Base-by-base conservation (phyloP, 2,113 vertebrate genomes). In the Percopsis transmontana region DNA sequence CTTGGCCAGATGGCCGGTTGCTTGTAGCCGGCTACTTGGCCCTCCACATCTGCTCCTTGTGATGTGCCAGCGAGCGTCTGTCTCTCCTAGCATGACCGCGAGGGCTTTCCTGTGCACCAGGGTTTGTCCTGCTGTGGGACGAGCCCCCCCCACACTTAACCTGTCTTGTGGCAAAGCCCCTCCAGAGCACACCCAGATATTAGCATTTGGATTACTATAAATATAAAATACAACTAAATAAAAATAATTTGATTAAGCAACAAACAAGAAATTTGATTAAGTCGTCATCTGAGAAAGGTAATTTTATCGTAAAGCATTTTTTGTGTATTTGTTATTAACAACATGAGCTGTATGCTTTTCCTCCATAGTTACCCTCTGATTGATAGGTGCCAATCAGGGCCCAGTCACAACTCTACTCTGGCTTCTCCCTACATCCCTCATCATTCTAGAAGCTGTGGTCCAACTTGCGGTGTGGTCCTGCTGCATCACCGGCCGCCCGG, bases 1-100 rank as follows among this genome's bases (percentile, higher is more conserved):
- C 90, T 92, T 92, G 88, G 90, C 91, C 91, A 92, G 91, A 92
- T 92, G 91, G 91, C 83, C 87, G 79, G 66, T 89, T 79, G 79
- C 85, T 85, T 91, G 87, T 85, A 88, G 87, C 89, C 81, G 86
- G 79, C 82, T 85, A 79, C 86, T 88, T 89, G 82, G 85, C 80
- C 80, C 84, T 86, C 84, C 85, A 92, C 91, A 92, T 92, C 89
- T 92, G 90, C 89, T 91, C 85, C 88, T 86, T 85, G 67, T 79
- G 82, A 88, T 85, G 79, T 89, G 88, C 86, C 89, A 90, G 84
- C 79, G 68, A 84, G 80, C 72, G 80, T 74, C 57, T 50, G 72
- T 76, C 72, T 87, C 79, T 83, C 76, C 63, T 24, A 73, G 79
- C 82, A 82, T 83, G 47, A 84, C 66, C 75, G 83, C 72, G 78